phyloP scores from a whole-genome alignment of 2,113 vertebrate genomes.

The Hippopotamus amphibius region DNA sequence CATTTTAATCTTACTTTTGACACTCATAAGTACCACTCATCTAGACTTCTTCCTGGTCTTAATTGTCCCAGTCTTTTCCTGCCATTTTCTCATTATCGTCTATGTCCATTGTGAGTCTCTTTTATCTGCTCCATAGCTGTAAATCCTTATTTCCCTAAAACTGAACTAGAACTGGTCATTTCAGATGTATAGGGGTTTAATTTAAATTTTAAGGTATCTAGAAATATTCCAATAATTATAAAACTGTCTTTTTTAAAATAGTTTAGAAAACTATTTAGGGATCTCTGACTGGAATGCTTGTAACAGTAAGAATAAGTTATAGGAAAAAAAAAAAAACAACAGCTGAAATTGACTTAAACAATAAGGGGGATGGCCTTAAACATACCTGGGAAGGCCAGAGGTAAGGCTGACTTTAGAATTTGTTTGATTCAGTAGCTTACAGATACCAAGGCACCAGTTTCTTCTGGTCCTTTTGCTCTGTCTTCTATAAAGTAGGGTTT shows the following conservation, averaged over 20 bases:
- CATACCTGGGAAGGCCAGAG: not conserved
- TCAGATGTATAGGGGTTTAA: not conserved
- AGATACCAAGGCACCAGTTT: not conserved
- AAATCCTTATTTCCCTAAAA: not conserved
- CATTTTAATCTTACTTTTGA: not conserved
- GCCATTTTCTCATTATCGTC: not conserved
- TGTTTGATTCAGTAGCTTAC: slow-evolving; percentile 28
- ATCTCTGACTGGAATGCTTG: not conserved
- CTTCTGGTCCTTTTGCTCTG: not conserved
- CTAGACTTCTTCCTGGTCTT: not conserved
- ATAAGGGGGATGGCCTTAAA: not conserved
- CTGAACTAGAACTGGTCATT: not conserved
- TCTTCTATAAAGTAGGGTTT: not conserved
- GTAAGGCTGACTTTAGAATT: not conserved
- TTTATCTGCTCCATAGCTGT: not conserved
- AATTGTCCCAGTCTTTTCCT: not conserved
- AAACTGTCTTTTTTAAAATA: not conserved
- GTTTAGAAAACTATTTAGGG: not conserved
- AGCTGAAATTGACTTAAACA: not conserved
- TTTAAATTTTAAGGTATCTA: not conserved
- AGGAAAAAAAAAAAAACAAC: not conserved
- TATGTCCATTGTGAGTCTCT: not conserved
- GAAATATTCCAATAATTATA: not conserved
- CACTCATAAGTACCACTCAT: not conserved
- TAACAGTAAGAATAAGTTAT: not conserved